Evolutionary conservation across 2,113 vertebrate species (phyloP).

Genomic region (Cettia cetti): DNA sequence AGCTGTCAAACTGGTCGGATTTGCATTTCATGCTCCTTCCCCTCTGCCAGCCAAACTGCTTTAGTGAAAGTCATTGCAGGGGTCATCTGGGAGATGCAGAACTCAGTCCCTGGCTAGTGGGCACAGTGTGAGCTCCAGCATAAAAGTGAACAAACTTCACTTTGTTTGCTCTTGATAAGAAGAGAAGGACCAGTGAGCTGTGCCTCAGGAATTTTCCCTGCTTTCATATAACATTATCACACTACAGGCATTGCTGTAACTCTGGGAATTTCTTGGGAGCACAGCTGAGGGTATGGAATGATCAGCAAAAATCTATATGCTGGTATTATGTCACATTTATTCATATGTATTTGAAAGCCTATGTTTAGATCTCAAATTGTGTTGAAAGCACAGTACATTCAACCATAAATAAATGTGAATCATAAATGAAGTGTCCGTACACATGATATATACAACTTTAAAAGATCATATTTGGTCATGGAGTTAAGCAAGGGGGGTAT

Average conservation of each 20-base stretch:
- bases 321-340: not conserved
- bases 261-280: not conserved
- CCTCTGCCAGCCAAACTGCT: not conserved
- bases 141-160: not conserved
- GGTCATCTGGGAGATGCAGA: not conserved
- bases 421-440: not conserved
- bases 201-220: not conserved
- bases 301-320: not conserved
- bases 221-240: not conserved
- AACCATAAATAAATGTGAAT: not conserved
- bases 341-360: not conserved
- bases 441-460: not conserved
- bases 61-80: not conserved
- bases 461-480: not conserved
- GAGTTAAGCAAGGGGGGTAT: not conserved
- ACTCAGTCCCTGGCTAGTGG: not conserved
- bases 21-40: not conserved
- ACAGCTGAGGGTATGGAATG: not conserved
- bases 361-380: not conserved
- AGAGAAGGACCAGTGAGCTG: not conserved
- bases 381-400: not conserved
- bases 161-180: not conserved
- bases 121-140: not conserved
- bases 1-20: not conserved
- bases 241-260: not conserved